phyloP scores from a whole-genome alignment of 1,140 invertebrate species.

The Pogonognathellus flavescens region DNA sequence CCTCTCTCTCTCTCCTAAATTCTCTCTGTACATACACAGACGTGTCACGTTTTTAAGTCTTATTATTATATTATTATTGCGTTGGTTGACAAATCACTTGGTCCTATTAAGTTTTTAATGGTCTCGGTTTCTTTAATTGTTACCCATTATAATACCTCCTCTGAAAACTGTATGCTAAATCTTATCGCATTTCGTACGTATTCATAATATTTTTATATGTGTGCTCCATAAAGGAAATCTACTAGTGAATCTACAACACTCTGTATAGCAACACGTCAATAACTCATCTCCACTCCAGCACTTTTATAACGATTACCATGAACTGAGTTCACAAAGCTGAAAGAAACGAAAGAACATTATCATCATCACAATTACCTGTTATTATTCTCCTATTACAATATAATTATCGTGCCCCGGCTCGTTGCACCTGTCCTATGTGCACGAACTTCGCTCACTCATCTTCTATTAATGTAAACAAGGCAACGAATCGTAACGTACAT shows the following conservation, averaged over 20 bases:
- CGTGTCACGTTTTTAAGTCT: no score
- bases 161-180: no score
- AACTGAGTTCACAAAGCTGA: conserved; percentile 3
- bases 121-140: neutral
- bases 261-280: conserved; percentile 3
- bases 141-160: no score
- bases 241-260: neutral
- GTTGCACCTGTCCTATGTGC: conserved; percentile 32
- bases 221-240: conserved; percentile 38
- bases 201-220: conserved; percentile 46
- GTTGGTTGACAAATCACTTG: no score
- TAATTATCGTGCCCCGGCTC: conserved; percentile 47
- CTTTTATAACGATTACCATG: conserved; percentile 23
- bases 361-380: conserved; percentile 46
- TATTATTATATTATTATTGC: no score
- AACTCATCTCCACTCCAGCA: conserved; percentile 25
- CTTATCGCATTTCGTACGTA: conserved; percentile 4
- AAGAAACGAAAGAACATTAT: conserved; percentile 42
- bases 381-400: conserved; percentile 41
- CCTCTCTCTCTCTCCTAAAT: no score
- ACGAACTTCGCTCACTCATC: conserved; percentile 29
- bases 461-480: conserved; percentile 28
- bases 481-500: conserved; percentile 20
- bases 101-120: no score
- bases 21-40: no score